These are phyloP conservation scores for Sterna hirundo DNA, from an alignment of 2,113 vertebrate genomes.

Conservation along the genomic window DNA sequence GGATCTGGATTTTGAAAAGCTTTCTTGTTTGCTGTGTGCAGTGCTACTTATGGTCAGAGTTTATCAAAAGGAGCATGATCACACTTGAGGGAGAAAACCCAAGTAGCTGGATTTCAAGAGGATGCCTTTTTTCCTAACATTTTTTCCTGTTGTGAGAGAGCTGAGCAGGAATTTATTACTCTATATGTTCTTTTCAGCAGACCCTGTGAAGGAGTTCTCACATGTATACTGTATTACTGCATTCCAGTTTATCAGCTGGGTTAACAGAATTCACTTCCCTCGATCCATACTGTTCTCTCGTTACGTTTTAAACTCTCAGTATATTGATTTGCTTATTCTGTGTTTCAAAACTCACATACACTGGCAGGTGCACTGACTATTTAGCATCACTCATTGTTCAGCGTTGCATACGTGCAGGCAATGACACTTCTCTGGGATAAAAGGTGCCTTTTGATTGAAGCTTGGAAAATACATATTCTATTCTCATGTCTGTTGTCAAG, in stretches of 20 bases:
- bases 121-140: background rate
- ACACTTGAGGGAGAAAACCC: background rate
- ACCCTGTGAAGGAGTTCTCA: background rate
- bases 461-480: background rate
- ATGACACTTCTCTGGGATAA: background rate
- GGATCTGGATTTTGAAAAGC: slow-evolving; percentile 44
- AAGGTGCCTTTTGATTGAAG: background rate
- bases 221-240: background rate
- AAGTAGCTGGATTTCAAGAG: background rate
- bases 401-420: background rate
- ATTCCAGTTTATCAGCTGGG: background rate
- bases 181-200: background rate
- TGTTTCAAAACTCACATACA: background rate
- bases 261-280: background rate
- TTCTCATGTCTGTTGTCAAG: background rate
- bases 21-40: slow-evolving; percentile 3
- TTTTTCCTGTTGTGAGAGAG: background rate
- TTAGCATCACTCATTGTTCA: background rate
- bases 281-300: background rate
- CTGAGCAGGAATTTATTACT: background rate
- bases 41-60: slow-evolving; percentile 19
- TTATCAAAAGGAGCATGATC: slow-evolving; percentile 35
- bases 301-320: background rate
- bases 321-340: background rate
- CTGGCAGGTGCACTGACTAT: background rate